Evolutionary conservation across 2,888 invertebrate species (phyloP).

Genomic region (Troglohyphantes excavatus): DNA sequence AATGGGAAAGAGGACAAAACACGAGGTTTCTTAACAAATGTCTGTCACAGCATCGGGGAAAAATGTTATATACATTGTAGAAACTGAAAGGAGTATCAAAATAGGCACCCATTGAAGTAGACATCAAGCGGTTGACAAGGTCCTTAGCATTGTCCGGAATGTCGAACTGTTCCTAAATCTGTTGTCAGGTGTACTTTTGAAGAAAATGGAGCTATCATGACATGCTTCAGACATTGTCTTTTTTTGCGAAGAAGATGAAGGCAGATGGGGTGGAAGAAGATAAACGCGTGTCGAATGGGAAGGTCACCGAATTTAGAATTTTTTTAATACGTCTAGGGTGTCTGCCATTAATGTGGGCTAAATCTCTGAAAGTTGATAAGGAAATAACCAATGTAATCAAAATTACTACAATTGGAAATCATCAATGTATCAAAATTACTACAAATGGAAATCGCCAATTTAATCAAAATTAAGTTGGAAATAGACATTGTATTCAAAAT

Average conservation of each 20-base stretch:
- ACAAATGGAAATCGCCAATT: too few species aligned
- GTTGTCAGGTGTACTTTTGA: neutral
- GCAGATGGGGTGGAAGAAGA: neutral
- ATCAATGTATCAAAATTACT: too few species aligned
- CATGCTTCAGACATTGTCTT: neutral
- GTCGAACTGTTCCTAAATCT: neutral
- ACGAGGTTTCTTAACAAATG: neutral
- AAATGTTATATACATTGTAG: slow-evolving; percentile 16
- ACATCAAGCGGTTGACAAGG: neutral
- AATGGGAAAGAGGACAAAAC: neutral
- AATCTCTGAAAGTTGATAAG: too few species aligned
- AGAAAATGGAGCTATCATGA: neutral
- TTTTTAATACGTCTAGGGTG: too few species aligned
- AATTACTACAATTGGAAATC: too few species aligned
- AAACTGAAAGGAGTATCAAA: slow-evolving; percentile 20
- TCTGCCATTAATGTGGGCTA: too few species aligned
- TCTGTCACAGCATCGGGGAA: slow-evolving; percentile 13
- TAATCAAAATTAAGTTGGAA: too few species aligned
- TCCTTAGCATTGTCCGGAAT: neutral
- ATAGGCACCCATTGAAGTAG: neutral
- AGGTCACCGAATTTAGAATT: neutral
- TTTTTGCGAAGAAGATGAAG: neutral
- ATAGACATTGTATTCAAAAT: too few species aligned
- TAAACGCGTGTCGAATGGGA: too few species aligned
- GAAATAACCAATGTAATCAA: too few species aligned